A percentile compares a stretch with the other conserved stretches of the same genome.
These are phyloP conservation scores for Xyrauchen texanus DNA, from an alignment of 2,113 vertebrate genomes.

Conservation along the genomic window DNA sequence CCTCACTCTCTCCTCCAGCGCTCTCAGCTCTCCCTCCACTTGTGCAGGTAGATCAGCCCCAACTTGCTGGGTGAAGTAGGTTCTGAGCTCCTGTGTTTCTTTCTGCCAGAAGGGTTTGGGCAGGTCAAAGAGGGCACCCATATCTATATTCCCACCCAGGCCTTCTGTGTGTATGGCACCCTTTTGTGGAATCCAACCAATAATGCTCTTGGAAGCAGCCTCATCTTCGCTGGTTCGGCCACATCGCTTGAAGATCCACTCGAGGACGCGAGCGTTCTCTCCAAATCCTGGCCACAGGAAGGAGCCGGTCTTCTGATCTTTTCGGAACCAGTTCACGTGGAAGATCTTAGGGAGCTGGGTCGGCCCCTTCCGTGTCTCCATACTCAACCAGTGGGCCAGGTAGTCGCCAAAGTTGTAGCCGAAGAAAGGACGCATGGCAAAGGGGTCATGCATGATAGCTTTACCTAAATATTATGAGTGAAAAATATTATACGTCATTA, in stretches of 20 bases:
- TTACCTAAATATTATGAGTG: conserved; percentile 33
- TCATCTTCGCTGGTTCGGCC: conserved; percentile 75
- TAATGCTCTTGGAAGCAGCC: conserved; percentile 75
- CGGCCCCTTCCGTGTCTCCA: conserved; percentile 79
- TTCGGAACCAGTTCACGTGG: conserved; percentile 98
- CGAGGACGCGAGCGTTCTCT: conserved; percentile 90
- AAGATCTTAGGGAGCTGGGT: conserved; percentile 93
- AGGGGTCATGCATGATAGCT: conserved; percentile 93
- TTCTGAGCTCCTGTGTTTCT: conserved; percentile 79
- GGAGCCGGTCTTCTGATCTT: conserved; percentile 78
- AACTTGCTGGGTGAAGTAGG: conserved; percentile 87
- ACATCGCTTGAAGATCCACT: conserved; percentile 92
- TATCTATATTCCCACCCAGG: conserved; percentile 63
- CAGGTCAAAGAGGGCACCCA: conserved; percentile 72
- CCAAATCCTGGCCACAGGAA: conserved; percentile 97
- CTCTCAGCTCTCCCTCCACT: conserved; percentile 80
- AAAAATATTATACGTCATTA: background rate
- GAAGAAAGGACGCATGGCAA: conserved; percentile 98
- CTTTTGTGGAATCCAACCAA: conserved; percentile 75
- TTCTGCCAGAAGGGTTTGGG: conserved; percentile 80
- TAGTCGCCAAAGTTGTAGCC: conserved; percentile 98
- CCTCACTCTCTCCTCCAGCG: conserved; percentile 79
- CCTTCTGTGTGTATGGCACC: conserved; percentile 72
- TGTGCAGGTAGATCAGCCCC: conserved; percentile 82
- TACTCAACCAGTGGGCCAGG: conserved; percentile 94